Base-by-base conservation (phyloP, 2,888 invertebrate genomes). In the Drosophila melanosoma region DNA sequence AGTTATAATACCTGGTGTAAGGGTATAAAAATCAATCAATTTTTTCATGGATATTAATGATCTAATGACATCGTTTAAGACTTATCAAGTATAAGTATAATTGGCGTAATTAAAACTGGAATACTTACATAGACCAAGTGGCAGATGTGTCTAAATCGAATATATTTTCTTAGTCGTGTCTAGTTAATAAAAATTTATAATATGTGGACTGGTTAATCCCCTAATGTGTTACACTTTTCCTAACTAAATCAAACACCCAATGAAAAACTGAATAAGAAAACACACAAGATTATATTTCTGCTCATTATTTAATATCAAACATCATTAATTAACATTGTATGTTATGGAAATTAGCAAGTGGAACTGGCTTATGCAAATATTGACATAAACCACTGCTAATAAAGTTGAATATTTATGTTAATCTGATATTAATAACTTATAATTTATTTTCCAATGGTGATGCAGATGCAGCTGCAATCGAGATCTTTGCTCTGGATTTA, bases 401-500 rank as follows among this genome's bases (percentile, higher is more conserved):
- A 54, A 52, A 74, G 45, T 7, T 40, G 40, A 49, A 53, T 76
- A 59, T 70, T 66, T 68, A 63, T 76, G 65, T 45, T 71, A 69
- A 83, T 59, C 64, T 52, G 52, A 57, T 36, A 59, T 53, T 76
- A 63, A 73, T 73, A 60, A 49, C 15, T 69, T 49, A 70, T 35
- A 68, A 60, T 42, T 72, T 26, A 61, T 65, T 66, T 65, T 15
- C n/a, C 33, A 12, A 26, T 61, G 78, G 42, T 20, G 81, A 85
- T 90, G 86, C 74, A 82, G 69, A 78, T 81, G 70, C 79, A 79
- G 74, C 56, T 82, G 74, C 63, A 70, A n/a, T 60, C 78, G 35
- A 60, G 79, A 58, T 72, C 75, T 40, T 58, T 81, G 7, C 40
- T 82, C 20, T 74, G 76, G 67, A 29, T 70, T 54, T 56, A 59